Percentiles rank a stretch among this genome's conserved stretches.
These are phyloP conservation scores for Taphrorychus bicolor DNA, from an alignment of 2,888 invertebrate species.

Conservation along the genomic window DNA sequence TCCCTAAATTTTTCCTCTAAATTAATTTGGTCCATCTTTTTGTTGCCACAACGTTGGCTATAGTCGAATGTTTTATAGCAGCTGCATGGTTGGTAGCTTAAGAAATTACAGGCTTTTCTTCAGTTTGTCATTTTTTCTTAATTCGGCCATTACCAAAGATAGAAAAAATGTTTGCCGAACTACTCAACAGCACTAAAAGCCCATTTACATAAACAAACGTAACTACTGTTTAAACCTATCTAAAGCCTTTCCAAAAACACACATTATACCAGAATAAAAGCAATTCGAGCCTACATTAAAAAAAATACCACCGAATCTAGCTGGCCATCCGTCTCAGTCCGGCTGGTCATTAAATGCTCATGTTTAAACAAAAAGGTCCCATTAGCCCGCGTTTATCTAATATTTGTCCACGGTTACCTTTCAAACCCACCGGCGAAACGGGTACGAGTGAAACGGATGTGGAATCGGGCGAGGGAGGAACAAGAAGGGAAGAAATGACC, in stretches of 20 bases:
- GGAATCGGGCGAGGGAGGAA: slow-evolving; percentile 40
- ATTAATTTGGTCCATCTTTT: no score
- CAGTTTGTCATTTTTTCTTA: no score
- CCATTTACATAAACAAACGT: not conserved
- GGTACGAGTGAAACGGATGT: slow-evolving; percentile 46
- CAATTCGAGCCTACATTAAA: slow-evolving; percentile 9
- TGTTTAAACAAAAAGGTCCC: slow-evolving; percentile 59
- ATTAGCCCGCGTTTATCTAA: slow-evolving; percentile 60
- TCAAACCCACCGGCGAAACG: slow-evolving; percentile 50
- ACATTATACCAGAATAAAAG: slow-evolving; percentile 13
- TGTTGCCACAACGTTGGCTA: no score
- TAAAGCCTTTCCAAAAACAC: slow-evolving; percentile 10
- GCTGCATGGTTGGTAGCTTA: no score
- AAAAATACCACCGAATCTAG: slow-evolving; percentile 12
- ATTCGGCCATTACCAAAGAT: no score
- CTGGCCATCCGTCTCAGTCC: slow-evolving; percentile 20
- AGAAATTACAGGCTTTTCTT: no score
- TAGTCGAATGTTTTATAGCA: no score
- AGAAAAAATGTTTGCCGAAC: no score
- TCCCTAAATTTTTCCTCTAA: no score
- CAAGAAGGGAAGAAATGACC: slow-evolving; percentile 51
- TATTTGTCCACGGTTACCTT: slow-evolving; percentile 59
- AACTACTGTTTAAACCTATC: slow-evolving; percentile 6
- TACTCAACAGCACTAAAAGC: not conserved
- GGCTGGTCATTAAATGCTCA: slow-evolving; percentile 55